A percentile compares a stretch with the other conserved stretches of the same genome.
Evolutionary conservation across 2,113 vertebrate genomes (phyloP).

Genomic region (Paralichthys olivaceus): DNA sequence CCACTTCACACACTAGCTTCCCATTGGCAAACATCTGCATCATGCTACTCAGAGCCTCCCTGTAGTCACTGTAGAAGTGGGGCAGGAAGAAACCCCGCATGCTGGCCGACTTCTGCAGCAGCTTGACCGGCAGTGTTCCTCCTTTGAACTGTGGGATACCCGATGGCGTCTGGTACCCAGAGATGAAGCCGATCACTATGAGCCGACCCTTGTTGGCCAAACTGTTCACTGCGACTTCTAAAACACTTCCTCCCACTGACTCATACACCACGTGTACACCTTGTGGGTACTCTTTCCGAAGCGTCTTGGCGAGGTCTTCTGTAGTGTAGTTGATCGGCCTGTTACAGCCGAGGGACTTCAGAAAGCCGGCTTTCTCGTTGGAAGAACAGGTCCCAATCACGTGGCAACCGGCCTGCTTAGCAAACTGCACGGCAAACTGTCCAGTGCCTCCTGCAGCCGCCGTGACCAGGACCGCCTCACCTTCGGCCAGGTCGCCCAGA

Average conservation of each 20-base stretch:
- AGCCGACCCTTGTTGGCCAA: constrained; percentile 88
- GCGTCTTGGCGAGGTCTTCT: constrained; percentile 82
- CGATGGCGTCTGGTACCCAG: constrained; percentile 88
- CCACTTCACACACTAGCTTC: constrained; percentile 89
- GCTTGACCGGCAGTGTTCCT: constrained; percentile 84
- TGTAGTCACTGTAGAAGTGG: constrained; percentile 87
- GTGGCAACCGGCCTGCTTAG: constrained; percentile 90
- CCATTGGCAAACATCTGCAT: constrained; percentile 85
- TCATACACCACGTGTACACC: constrained; percentile 93
- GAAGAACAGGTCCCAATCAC: constrained; percentile 93
- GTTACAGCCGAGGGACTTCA: constrained; percentile 91
- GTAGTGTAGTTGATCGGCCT: constrained; percentile 88
- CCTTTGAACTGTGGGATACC: constrained; percentile 85
- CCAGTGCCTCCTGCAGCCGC: constrained; percentile 92
- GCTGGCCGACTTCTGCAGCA: constrained; percentile 91
- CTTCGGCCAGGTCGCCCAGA: constrained; percentile 86
- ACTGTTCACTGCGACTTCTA: constrained; percentile 86
- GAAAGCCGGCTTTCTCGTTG: constrained; percentile 88
- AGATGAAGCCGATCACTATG: constrained; percentile 91
- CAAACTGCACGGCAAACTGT: constrained; percentile 93
- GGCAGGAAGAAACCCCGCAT: constrained; percentile 91
- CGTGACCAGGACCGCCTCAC: constrained; percentile 90
- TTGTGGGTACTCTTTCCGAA: constrained; percentile 85
- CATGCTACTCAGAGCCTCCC: constrained; percentile 85
- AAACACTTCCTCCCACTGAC: constrained; percentile 89